These are phyloP conservation scores for Blera fallax DNA, from an alignment of 2,888 invertebrate genomes.

Conservation along the genomic window DNA sequence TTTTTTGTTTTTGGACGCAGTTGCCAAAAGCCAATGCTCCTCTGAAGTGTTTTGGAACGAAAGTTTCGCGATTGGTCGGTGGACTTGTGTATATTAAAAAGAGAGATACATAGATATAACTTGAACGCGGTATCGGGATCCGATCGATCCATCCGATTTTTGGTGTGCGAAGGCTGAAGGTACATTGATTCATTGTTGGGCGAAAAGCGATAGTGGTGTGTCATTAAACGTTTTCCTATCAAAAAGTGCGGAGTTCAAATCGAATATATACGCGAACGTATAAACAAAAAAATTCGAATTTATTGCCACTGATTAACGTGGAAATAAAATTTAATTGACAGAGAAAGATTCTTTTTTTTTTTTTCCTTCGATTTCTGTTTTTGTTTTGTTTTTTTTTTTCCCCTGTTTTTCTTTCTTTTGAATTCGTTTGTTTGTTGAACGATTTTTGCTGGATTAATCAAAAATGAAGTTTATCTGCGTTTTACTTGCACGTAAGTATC, in stretches of 20 bases:
- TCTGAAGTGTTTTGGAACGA: slow-evolving; percentile 53
- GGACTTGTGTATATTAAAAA: not conserved
- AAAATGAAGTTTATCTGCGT: slow-evolving; percentile 74
- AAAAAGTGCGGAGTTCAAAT: slow-evolving; percentile 66
- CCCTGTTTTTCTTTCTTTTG: slow-evolving; percentile 33
- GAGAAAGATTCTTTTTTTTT: slow-evolving; percentile 11
- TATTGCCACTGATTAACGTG: slow-evolving; percentile 62
- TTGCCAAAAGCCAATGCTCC: slow-evolving; percentile 53
- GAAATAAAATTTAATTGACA: slow-evolving; percentile 64
- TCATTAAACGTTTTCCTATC: slow-evolving; percentile 65
- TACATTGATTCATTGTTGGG: slow-evolving; percentile 57
- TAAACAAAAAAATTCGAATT: slow-evolving; percentile 32
- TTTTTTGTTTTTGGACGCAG: slow-evolving; percentile 13
- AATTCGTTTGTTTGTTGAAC: slow-evolving; percentile 5
- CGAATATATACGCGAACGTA: slow-evolving; percentile 45
- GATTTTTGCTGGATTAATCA: slow-evolving; percentile 51
- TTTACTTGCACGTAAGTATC: slow-evolving; percentile 74
- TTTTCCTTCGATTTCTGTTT: slow-evolving; percentile 12
- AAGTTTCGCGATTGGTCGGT: slow-evolving; percentile 47
- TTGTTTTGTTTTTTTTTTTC: slow-evolving; percentile 24
- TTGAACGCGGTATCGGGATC: slow-evolving; percentile 50
- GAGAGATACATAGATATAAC: slow-evolving; percentile 1
- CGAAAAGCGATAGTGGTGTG: slow-evolving; percentile 66
- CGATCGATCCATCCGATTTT: slow-evolving; percentile 55
- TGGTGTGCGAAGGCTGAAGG: slow-evolving; percentile 35